Conservation (phyloP, 2,888 invertebrate species). For the Tipula confusa region DNA sequence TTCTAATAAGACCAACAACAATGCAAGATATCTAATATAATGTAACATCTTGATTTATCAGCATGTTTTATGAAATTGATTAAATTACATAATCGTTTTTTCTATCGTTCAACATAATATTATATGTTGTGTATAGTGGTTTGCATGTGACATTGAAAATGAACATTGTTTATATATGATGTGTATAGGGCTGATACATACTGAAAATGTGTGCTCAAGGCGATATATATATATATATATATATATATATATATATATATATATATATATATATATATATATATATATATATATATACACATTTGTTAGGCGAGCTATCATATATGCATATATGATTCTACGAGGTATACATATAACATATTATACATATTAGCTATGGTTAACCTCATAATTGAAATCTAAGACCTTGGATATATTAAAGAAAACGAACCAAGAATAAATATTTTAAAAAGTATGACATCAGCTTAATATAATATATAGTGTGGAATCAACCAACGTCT, state of each 20-base stretch:
- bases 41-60: background rate
- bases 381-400: conserved; percentile 4
- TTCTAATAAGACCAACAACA: background rate
- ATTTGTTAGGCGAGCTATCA: too few relatives aligned
- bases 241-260: background rate
- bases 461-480: background rate
- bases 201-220: background rate
- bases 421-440: conserved; percentile 4
- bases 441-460: background rate
- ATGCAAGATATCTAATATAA: background rate
- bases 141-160: background rate
- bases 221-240: background rate
- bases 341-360: background rate
- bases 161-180: background rate
- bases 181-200: background rate
- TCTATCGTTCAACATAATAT: background rate
- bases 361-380: background rate
- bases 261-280: background rate
- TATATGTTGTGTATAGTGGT: background rate
- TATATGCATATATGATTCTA: background rate
- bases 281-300: too few relatives aligned
- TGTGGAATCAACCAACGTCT: background rate
- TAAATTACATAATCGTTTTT: background rate
- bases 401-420: conserved; percentile 5
- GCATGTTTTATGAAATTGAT: background rate